These are phyloP conservation scores for Parochlus steinenii DNA, from an alignment of 2,888 invertebrate genomes.

Conservation along the genomic window DNA sequence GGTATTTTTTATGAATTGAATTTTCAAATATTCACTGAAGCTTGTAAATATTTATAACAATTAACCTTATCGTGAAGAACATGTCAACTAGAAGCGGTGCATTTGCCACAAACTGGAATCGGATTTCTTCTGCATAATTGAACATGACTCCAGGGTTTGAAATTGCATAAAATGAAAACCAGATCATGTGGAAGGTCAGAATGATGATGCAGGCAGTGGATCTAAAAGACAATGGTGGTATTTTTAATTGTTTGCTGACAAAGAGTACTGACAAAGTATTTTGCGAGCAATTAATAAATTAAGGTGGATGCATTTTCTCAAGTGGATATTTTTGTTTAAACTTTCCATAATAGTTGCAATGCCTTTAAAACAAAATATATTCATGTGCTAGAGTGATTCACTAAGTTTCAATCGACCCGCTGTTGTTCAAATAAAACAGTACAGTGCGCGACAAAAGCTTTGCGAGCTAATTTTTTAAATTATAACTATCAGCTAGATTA, in stretches of 20 bases:
- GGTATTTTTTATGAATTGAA: too few species aligned
- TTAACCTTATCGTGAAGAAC: conserved; percentile 28
- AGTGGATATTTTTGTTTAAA: too few species aligned
- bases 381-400: too few species aligned
- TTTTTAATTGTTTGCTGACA: too few species aligned
- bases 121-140: conserved; percentile 23
- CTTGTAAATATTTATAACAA: background rate
- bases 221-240: too few species aligned
- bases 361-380: background rate
- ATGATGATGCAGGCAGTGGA: conserved; percentile 29
- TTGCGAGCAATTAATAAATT: too few species aligned
- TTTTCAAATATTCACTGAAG: conserved; percentile 1
- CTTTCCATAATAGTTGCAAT: too few species aligned
- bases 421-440: background rate
- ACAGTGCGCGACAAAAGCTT: background rate
- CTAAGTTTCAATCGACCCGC: background rate
- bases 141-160: conserved; percentile 27
- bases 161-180: conserved; percentile 30
- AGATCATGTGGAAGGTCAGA: conserved; percentile 27
- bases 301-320: too few species aligned
- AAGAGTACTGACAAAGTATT: too few species aligned
- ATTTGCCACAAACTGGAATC: background rate
- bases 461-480: background rate
- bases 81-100: conserved; percentile 3
- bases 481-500: too few species aligned